Evolutionary conservation across 2,888 invertebrate genomes (phyloP), one percentile per base, ranked within the genome.

Genomic region (Lithophane semibrunnea): DNA sequence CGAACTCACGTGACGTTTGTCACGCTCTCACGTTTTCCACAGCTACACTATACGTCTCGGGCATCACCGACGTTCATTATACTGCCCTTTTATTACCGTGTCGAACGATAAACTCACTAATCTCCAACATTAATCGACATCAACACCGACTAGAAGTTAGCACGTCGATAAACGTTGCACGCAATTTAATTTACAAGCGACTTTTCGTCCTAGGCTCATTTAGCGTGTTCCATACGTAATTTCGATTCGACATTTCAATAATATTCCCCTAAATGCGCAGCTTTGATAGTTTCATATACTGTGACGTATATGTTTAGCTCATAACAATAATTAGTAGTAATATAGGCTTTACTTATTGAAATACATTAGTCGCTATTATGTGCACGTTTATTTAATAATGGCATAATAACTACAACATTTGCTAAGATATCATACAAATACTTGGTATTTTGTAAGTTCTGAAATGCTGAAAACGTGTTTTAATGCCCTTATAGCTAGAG

Each of bases 361-460:
- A 82, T 80, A 77, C 70, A 73, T 82, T 65, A 73, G 70, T n/a
- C 69, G 66, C 73, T 88, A 88, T 88, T 89, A 89, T 88, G 81
- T 73, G 84, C 77, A 87, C 73, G 88, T 91, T 90, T 90, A 88
- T 63, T 86, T 88, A 88, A 90, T 91, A 92, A 91, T 91, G 89
- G 86, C 89, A 91, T 92, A 91, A 93, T 92, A 85, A 10, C 47
- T 54, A 88, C 77, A 66, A 77, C 47, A 88, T 88, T 89, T 90
- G 86, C 82, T 83, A 88, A 84, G 90, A 88, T 83, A 66, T 85
- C 90, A 66, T 86, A 89, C 78, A 90, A 92, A 84, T 89, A 86
- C 81, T 73, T 75, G 68, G 75, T 75, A 85, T 89, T 91, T 81
- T 81, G 79, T 88, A 87, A 90, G 86, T 88, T 89, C 66, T 88